A percentile compares a stretch with the other conserved stretches of the same genome.
Conservation (phyloP, 1,140 invertebrate genomes). For the Hyposmocoma kahamanoa region DNA sequence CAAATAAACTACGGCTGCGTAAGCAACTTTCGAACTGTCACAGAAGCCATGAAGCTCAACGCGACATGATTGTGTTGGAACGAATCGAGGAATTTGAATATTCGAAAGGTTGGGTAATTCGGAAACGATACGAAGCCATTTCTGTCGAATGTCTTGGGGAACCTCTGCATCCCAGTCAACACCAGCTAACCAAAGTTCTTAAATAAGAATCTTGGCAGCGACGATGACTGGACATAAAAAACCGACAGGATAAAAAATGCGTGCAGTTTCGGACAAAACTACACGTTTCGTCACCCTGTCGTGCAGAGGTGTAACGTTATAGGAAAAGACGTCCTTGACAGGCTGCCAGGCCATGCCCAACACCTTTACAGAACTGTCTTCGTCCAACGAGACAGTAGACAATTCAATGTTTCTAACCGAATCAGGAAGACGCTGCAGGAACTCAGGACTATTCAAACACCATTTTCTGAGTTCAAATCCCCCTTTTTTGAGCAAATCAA, state of each 20-base stretch:
- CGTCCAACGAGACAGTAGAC: not conserved
- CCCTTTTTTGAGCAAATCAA: not conserved
- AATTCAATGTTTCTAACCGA: not conserved
- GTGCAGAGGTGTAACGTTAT: not conserved
- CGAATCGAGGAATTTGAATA: too few relatives aligned
- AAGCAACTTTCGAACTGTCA: not conserved
- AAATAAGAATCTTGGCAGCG: constrained; percentile 13
- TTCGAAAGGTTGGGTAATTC: too few relatives aligned
- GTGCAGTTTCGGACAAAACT: constrained; percentile 3
- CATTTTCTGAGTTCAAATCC: constrained; percentile 6
- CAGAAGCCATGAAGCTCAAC: not conserved
- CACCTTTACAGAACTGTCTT: not conserved
- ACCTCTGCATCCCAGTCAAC: too few relatives aligned
- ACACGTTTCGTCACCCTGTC: not conserved
- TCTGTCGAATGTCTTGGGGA: too few relatives aligned
- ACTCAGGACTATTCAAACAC: not conserved
- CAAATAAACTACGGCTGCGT: not conserved
- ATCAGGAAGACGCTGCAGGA: not conserved
- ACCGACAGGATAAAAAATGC: constrained; percentile 14
- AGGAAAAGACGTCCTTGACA: not conserved
- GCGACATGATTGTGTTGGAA: too few relatives aligned
- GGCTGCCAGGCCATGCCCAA: constrained; percentile 6
- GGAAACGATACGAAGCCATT: too few relatives aligned
- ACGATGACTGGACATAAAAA: constrained; percentile 12
- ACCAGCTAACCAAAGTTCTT: constrained; percentile 18